Evolutionary conservation across 2,888 invertebrate species (phyloP).

Genomic region (Diadegma fenestrale): DNA sequence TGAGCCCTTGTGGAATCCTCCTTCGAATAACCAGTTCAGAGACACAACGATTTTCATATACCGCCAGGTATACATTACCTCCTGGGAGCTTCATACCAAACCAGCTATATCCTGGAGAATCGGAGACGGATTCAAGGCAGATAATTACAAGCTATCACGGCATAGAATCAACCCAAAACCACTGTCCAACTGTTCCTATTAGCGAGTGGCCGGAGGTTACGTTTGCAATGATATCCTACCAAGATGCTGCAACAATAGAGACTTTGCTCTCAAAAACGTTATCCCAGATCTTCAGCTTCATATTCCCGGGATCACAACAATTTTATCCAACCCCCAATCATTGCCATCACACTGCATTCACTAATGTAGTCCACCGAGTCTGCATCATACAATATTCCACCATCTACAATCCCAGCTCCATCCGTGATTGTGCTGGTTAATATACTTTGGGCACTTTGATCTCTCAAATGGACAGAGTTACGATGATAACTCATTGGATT

Average conservation of each 20-base stretch:
- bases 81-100: constrained; percentile 28
- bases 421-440: background rate
- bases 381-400: background rate
- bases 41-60: constrained; percentile 40
- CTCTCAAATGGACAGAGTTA: constrained; percentile 5
- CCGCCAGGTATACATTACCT: constrained; percentile 56
- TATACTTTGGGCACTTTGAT: constrained; percentile 22
- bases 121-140: constrained; percentile 37
- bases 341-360: background rate
- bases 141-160: constrained; percentile 59
- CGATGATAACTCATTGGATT: constrained; percentile 17
- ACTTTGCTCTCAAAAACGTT: constrained; percentile 56
- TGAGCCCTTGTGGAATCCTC: constrained; percentile 17
- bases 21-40: constrained; percentile 54
- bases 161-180: constrained; percentile 59
- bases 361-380: background rate
- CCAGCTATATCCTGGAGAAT: constrained; percentile 20
- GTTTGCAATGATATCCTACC: constrained; percentile 35
- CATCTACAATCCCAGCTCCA: background rate
- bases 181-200: constrained; percentile 68
- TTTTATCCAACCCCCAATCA: background rate
- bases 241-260: background rate
- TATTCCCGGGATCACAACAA: background rate
- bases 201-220: constrained; percentile 44
- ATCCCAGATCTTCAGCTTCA: constrained; percentile 8